phyloP scores from a whole-genome alignment of 2,888 invertebrate genomes.

The Diogma glabrata region DNA sequence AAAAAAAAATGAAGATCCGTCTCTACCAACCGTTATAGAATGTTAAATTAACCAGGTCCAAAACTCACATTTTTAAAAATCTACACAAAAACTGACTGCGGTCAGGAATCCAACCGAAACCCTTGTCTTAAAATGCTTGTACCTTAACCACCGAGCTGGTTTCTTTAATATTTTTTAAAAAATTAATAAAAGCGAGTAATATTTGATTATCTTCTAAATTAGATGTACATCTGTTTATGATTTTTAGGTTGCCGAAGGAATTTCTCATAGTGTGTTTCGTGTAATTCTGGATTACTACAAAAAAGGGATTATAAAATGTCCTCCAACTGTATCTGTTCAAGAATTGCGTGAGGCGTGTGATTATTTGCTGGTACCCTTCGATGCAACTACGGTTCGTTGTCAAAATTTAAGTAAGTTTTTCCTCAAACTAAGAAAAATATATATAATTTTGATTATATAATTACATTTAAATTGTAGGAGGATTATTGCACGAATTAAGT shows the following conservation, averaged over 20 bases:
- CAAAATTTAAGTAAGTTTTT: conserved; percentile 75
- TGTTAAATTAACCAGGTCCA: too few species aligned
- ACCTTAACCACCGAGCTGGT: too few species aligned
- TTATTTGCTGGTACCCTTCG: conserved; percentile 94
- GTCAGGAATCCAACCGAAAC: too few species aligned
- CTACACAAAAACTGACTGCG: too few species aligned
- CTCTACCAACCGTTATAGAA: too few species aligned
- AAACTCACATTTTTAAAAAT: too few species aligned
- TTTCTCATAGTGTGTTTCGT: conserved; percentile 88
- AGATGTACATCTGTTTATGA: too few species aligned
- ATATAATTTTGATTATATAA: neutral
- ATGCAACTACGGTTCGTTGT: conserved; percentile 88
- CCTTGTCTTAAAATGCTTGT: too few species aligned
- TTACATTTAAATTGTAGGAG: conserved; percentile 42
- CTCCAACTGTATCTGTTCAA: conserved; percentile 89
- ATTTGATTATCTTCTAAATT: too few species aligned
- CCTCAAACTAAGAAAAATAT: neutral
- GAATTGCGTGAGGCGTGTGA: conserved; percentile 98
- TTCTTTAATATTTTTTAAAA: too few species aligned
- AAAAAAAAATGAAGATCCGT: too few species aligned
- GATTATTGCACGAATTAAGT: conserved; percentile 91
- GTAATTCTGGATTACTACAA: conserved; percentile 93
- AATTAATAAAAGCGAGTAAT: too few species aligned
- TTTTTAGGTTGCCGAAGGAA: conserved; percentile 80
- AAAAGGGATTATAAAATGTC: conserved; percentile 83